These are phyloP conservation scores for Nomada goodeniana DNA, from an alignment of 2,888 invertebrate genomes.

Conservation along the genomic window DNA sequence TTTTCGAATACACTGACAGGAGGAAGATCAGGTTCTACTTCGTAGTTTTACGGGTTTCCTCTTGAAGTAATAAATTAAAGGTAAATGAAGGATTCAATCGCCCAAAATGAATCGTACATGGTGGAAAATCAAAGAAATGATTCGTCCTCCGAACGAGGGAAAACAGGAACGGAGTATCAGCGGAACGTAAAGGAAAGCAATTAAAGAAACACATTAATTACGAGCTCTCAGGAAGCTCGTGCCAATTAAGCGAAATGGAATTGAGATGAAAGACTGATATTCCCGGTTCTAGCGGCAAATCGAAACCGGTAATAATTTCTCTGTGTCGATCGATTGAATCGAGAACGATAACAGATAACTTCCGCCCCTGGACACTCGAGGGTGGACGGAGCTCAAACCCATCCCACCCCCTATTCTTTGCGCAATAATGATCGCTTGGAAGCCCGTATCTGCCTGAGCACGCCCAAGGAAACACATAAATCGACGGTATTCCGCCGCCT, in stretches of 20 bases:
- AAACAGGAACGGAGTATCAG: not conserved
- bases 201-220: slow-evolving; percentile 34
- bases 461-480: slow-evolving; percentile 59
- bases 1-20: too few species aligned
- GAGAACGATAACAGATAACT: slow-evolving; percentile 59
- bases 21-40: not conserved
- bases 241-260: slow-evolving; percentile 48
- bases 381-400: slow-evolving; percentile 33
- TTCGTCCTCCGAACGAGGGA: not conserved
- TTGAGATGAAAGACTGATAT: slow-evolving; percentile 44
- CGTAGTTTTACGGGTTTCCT: not conserved
- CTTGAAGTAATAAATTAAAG: too few species aligned
- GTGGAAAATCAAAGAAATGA: not conserved
- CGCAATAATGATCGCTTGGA: slow-evolving; percentile 62
- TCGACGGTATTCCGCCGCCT: slow-evolving; percentile 56
- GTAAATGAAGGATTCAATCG: too few species aligned
- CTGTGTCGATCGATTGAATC: slow-evolving; percentile 56
- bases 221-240: slow-evolving; percentile 57
- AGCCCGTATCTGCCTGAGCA: slow-evolving; percentile 48
- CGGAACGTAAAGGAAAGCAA: not conserved
- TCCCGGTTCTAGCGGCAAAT: slow-evolving; percentile 10
- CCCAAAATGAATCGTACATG: not conserved
- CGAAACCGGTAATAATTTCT: slow-evolving; percentile 53
- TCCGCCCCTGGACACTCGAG: slow-evolving; percentile 41
- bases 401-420: slow-evolving; percentile 26